These are phyloP conservation scores for Wasmannia auropunctata DNA, from an alignment of 1,140 invertebrate genomes.

Conservation along the genomic window DNA sequence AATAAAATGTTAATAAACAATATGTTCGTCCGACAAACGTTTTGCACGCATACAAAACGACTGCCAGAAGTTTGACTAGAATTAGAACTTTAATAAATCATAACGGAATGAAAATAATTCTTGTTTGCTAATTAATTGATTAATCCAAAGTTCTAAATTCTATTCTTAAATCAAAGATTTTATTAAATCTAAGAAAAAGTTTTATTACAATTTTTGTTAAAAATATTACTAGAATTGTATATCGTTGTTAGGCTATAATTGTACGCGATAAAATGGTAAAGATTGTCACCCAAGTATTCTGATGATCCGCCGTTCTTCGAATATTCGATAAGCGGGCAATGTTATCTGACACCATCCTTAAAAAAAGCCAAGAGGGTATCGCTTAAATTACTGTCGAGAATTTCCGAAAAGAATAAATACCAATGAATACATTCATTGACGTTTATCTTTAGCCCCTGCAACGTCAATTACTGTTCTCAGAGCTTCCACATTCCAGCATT, in stretches of 20 bases:
- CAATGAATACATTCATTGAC: slow-evolving; percentile 51
- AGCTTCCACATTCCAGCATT: slow-evolving; percentile 42
- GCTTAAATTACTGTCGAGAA: not conserved
- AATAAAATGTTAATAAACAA: too few relatives aligned
- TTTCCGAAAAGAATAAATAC: slow-evolving; percentile 28
- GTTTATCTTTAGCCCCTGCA: slow-evolving; percentile 32
- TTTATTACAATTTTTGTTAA: not conserved
- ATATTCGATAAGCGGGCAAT: not conserved
- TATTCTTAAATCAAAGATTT: not conserved
- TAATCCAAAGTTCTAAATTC: not conserved
- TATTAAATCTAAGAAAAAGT: not conserved
- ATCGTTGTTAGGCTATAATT: not conserved
- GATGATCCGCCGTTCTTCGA: not conserved
- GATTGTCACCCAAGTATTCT: not conserved
- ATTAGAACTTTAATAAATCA: not conserved
- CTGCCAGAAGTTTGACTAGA: not conserved
- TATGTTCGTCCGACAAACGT: not conserved
- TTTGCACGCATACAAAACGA: not conserved
- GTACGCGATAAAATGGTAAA: not conserved
- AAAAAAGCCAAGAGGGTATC: slow-evolving; percentile 5
- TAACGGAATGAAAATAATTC: not conserved
- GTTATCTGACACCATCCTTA: not conserved
- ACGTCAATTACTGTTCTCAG: slow-evolving; percentile 17
- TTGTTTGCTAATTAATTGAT: not conserved
- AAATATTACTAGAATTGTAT: not conserved